These are phyloP conservation scores for Semnornis frantzii DNA, from an alignment of 2,113 vertebrate species.

Conservation along the genomic window DNA sequence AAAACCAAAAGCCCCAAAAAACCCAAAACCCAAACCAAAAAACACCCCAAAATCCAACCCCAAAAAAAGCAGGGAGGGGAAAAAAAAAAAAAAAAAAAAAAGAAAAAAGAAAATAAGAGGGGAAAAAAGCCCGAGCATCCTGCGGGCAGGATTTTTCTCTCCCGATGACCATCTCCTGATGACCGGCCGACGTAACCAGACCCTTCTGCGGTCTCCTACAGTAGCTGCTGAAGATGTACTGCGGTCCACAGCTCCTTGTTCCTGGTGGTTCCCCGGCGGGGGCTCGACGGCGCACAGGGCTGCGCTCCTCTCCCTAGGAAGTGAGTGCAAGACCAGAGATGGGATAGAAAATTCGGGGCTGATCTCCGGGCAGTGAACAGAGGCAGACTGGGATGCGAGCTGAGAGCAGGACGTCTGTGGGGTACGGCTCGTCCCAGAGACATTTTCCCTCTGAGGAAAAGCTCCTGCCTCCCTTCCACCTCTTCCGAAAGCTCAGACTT, in stretches of 20 bases:
- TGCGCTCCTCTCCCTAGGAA: background rate
- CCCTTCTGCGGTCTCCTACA: background rate
- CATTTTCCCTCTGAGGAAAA: background rate
- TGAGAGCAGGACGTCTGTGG: background rate
- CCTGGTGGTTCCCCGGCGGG: background rate
- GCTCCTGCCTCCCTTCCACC: background rate
- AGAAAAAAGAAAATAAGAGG: fast-evolving
- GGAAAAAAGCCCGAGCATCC: background rate
- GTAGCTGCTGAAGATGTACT: background rate
- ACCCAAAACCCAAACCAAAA: too few species aligned
- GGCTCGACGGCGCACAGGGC: background rate
- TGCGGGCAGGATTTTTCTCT: background rate
- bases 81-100: background rate
- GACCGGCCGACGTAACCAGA: background rate
- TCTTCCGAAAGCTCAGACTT: background rate
- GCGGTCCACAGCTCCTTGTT: background rate
- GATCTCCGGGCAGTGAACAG: too few species aligned
- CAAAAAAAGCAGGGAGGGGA: background rate
- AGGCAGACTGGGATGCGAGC: background rate
- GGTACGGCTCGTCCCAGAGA: background rate
- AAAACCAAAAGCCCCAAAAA: too few species aligned
- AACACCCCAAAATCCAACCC: too few species aligned
- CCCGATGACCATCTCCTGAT: background rate
- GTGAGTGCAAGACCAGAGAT: background rate
- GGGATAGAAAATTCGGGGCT: background rate